phyloP scores from a whole-genome alignment of 2,888 invertebrate species.

The Stenolophus ochropezus region DNA sequence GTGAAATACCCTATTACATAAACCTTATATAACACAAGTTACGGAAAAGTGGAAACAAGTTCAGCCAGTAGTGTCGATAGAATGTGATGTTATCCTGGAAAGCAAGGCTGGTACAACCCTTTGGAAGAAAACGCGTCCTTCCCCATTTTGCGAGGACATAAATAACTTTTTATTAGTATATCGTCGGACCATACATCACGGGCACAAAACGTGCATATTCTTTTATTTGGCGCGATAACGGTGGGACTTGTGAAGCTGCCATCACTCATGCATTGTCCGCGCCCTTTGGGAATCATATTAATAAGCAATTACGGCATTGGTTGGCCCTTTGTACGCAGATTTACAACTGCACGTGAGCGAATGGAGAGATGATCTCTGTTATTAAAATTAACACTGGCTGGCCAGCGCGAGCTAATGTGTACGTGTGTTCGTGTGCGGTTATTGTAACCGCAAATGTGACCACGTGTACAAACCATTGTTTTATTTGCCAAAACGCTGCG shows the following conservation, averaged over 20 bases:
- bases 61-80: no score
- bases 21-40: no score
- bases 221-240: slow-evolving; percentile 51
- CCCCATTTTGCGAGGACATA: slow-evolving; percentile 24
- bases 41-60: no score
- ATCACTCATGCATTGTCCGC: slow-evolving; percentile 40
- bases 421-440: slow-evolving; percentile 3
- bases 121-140: not conserved
- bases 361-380: slow-evolving; percentile 39
- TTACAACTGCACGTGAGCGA: slow-evolving; percentile 8
- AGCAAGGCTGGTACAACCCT: no score
- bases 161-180: slow-evolving; percentile 56
- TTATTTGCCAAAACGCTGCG: slow-evolving; percentile 7
- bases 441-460: slow-evolving; percentile 39
- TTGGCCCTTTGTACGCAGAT: slow-evolving; percentile 31
- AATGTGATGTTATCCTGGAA: no score
- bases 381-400: slow-evolving; percentile 40
- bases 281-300: slow-evolving; percentile 30
- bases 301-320: slow-evolving; percentile 40
- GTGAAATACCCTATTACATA: no score
- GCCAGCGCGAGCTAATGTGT: not conserved
- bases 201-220: slow-evolving; percentile 46
- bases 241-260: slow-evolving; percentile 39
- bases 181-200: slow-evolving; percentile 48
- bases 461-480: slow-evolving; percentile 24